phyloP scores from a whole-genome alignment of 2,797 vertebrate species.

The Pteronotus mesoamericanus region DNA sequence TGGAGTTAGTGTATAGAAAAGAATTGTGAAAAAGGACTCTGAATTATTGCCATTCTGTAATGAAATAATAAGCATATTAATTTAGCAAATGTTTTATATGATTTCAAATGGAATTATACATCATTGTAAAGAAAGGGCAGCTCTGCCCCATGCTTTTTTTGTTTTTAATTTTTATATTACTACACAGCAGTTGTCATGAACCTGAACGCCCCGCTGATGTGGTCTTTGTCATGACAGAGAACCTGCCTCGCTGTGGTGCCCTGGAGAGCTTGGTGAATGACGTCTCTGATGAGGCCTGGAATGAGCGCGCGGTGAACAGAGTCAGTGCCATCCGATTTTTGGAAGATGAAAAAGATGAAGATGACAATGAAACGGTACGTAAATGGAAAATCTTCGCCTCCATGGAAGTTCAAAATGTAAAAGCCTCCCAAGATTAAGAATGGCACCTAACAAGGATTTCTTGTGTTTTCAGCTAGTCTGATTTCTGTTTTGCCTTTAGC shows the following conservation, averaged over 20 bases:
- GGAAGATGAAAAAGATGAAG: conserved; percentile 91
- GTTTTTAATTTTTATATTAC: not conserved
- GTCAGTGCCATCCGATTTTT: conserved; percentile 96
- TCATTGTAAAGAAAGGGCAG: not conserved
- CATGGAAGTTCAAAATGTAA: not conserved
- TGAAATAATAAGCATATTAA: not conserved
- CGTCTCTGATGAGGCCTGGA: conserved; percentile 93
- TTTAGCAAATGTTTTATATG: not conserved
- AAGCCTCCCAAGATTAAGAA: not conserved
- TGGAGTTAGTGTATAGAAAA: not conserved
- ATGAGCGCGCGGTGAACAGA: conserved; percentile 88
- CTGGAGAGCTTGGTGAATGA: conserved; percentile 93
- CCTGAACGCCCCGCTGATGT: not conserved
- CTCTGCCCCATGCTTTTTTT: not conserved
- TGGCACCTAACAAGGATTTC: not conserved
- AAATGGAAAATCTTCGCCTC: not conserved
- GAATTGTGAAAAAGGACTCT: not conserved
- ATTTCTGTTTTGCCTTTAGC: not conserved
- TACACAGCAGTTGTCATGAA: not conserved
- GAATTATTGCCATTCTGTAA: not conserved
- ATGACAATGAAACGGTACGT: conserved; percentile 92
- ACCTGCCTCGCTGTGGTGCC: conserved; percentile 92
- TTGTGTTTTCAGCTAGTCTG: not conserved
- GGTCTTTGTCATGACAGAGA: conserved; percentile 82
- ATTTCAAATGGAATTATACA: not conserved